Conservation (phyloP, 2,888 invertebrate genomes). For the Alitta virens region DNA sequence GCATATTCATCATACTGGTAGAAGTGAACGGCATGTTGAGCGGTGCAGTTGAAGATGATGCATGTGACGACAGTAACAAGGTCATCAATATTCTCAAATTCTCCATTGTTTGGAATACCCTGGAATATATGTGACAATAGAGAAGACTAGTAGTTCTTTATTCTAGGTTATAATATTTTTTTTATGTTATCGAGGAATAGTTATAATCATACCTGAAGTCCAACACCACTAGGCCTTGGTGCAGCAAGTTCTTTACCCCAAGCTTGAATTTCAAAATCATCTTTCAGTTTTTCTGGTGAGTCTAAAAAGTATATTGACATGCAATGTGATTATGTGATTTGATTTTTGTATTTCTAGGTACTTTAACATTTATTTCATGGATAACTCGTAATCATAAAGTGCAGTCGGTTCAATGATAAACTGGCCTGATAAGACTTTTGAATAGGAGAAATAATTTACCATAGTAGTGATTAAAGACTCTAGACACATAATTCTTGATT, state of each 20-base stretch:
- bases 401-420: too few species aligned
- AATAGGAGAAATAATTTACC: too few species aligned
- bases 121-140: slow-evolving; percentile 5
- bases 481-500: slow-evolving; percentile 56
- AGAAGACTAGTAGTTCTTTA: too few species aligned
- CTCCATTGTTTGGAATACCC: slow-evolving; percentile 32
- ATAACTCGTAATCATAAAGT: too few species aligned
- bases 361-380: too few species aligned
- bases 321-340: too few species aligned
- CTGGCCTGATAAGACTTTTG: too few species aligned
- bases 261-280: background rate
- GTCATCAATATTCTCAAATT: slow-evolving; percentile 22
- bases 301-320: too few species aligned
- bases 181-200: too few species aligned
- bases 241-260: slow-evolving; percentile 5
- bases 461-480: slow-evolving; percentile 56
- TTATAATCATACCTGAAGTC: slow-evolving; percentile 34
- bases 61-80: slow-evolving; percentile 19
- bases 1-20: slow-evolving; percentile 45
- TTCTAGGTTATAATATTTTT: too few species aligned
- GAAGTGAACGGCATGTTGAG: slow-evolving; percentile 39
- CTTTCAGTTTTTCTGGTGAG: background rate
- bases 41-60: slow-evolving; percentile 34
- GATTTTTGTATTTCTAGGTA: too few species aligned
- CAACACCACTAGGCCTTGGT: slow-evolving; percentile 45